A percentile compares a stretch with the other conserved stretches of the same genome.
These are phyloP conservation scores for Cirrhinus mrigala DNA, from an alignment of 2,797 vertebrate species.

Conservation along the genomic window DNA sequence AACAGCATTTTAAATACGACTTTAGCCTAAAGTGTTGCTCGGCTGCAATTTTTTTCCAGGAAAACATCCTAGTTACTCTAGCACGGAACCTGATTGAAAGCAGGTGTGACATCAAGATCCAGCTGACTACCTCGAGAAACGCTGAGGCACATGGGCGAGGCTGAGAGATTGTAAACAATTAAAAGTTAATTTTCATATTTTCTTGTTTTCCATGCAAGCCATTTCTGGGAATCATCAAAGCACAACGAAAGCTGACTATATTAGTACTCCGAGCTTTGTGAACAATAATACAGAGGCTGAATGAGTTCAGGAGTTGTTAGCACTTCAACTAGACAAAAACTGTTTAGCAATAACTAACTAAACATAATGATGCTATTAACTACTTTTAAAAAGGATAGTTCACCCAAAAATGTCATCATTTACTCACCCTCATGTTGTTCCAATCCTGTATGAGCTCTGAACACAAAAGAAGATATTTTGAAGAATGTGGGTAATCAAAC, in stretches of 20 bases:
- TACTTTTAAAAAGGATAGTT: not conserved
- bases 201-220: not conserved
- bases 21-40: constrained; percentile 45
- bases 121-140: not conserved
- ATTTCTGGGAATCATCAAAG: constrained; percentile 1
- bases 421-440: not conserved
- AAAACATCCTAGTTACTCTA: constrained; percentile 46
- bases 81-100: constrained; percentile 60
- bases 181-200: not conserved
- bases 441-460: not conserved
- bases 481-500: not conserved
- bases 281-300: not conserved
- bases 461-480: not conserved
- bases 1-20: not conserved
- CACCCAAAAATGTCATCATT: not conserved
- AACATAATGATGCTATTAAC: not conserved
- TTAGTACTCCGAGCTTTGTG: not conserved
- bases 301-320: not conserved
- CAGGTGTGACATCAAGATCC: constrained; percentile 54
- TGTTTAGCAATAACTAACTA: not conserved
- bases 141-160: not conserved
- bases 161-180: constrained; percentile 22
- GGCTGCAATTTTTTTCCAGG: constrained; percentile 53
- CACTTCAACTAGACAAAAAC: not conserved
- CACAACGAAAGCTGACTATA: not conserved